Percentiles rank a stretch among this genome's conserved stretches.
Evolutionary conservation across 2,113 vertebrate species (phyloP).

Genomic region (Paraplagusia blochii): DNA sequence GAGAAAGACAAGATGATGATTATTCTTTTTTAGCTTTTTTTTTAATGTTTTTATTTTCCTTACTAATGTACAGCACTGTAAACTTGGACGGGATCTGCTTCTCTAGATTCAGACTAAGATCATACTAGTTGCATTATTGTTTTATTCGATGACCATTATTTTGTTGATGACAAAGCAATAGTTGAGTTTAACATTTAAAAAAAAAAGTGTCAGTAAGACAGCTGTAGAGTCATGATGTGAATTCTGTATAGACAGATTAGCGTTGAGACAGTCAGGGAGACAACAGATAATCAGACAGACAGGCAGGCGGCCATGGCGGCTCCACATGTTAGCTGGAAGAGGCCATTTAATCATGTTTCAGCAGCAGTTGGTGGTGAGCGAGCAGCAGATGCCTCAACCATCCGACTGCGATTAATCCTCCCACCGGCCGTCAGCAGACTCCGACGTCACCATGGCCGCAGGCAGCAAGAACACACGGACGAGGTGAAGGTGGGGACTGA

Average conservation of each 20-base stretch:
- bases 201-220: too few species aligned
- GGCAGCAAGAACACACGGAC: conserved; percentile 41
- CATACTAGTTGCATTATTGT: too few species aligned
- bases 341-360: conserved; percentile 65
- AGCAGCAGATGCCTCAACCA: conserved; percentile 71
- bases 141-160: too few species aligned
- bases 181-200: too few species aligned
- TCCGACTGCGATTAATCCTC: conserved; percentile 72
- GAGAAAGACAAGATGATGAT: too few species aligned
- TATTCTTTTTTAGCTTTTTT: too few species aligned
- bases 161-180: too few species aligned
- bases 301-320: conserved; percentile 6
- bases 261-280: neutral
- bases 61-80: too few species aligned
- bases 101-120: too few species aligned
- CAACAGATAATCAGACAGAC: neutral
- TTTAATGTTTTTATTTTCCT: too few species aligned
- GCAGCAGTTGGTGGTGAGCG: conserved; percentile 66
- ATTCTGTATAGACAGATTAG: neutral
- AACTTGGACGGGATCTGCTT: too few species aligned
- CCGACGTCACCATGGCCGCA: conserved; percentile 24
- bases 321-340: conserved; percentile 53
- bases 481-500: conserved; percentile 52
- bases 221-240: too few species aligned
- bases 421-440: conserved; percentile 33